These are phyloP conservation scores for Sardina pilchardus DNA, from an alignment of 2,113 vertebrate species.

Conservation along the genomic window DNA sequence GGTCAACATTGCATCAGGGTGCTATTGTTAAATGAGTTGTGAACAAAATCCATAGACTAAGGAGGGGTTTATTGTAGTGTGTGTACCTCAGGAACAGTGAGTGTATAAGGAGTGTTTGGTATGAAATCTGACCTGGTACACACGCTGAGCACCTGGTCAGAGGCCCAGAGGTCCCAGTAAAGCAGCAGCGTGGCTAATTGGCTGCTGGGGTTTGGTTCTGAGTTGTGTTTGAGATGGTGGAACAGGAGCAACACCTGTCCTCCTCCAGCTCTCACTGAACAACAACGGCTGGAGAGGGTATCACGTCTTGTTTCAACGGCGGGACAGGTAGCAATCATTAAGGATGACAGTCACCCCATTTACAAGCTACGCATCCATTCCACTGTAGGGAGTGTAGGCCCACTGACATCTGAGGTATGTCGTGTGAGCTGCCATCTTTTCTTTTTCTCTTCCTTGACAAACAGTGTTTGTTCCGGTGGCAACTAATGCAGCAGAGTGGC, in stretches of 20 bases:
- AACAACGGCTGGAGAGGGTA: background rate
- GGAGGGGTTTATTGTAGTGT: too few relatives aligned
- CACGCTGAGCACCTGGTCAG: conserved; percentile 12
- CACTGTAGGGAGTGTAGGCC: background rate
- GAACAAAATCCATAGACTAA: too few relatives aligned
- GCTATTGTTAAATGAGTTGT: too few relatives aligned
- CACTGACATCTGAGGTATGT: background rate
- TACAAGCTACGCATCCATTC: background rate
- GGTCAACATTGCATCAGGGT: too few relatives aligned
- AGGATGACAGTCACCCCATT: background rate
- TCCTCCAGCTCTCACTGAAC: background rate
- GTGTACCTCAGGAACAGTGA: too few relatives aligned
- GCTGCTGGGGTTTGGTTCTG: background rate
- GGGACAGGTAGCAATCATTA: background rate
- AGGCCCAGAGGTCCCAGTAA: conserved; percentile 14
- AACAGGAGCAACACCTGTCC: background rate
- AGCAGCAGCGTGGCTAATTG: background rate
- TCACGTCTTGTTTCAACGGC: background rate
- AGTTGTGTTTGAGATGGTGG: background rate
- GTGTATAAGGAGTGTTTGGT: background rate
- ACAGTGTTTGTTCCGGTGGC: background rate
- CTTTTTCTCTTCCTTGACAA: background rate
- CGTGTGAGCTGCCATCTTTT: background rate
- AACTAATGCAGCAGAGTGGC: background rate
- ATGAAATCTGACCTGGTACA: conserved; percentile 40